phyloP scores from a whole-genome alignment of 2,797 vertebrate species.

The Spondyliosoma cantharus region DNA sequence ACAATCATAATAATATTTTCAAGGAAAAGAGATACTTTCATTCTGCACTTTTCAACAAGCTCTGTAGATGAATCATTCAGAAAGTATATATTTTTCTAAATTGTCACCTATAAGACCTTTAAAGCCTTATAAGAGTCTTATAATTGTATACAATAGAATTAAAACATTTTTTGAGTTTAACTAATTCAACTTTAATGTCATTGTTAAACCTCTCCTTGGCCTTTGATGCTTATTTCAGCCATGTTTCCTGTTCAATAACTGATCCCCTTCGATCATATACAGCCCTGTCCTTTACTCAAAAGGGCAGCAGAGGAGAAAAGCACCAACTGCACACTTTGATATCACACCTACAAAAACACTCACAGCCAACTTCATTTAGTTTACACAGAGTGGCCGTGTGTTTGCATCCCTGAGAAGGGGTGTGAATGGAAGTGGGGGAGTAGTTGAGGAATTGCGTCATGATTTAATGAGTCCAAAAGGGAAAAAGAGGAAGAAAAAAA shows the following conservation, averaged over 20 bases:
- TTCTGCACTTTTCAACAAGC: too few species aligned
- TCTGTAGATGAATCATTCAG: too few species aligned
- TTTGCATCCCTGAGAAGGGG: slow-evolving; percentile 40
- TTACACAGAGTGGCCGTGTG: slow-evolving; percentile 52
- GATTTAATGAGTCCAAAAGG: slow-evolving; percentile 22
- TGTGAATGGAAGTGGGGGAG: slow-evolving; percentile 27
- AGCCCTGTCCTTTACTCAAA: slow-evolving; percentile 4
- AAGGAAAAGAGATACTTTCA: too few species aligned
- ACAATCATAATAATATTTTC: too few species aligned
- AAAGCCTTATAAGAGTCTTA: too few species aligned
- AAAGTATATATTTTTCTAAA: too few species aligned
- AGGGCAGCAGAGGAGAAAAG: slow-evolving; percentile 36
- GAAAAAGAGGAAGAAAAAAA: background rate
- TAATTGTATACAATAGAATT: too few species aligned
- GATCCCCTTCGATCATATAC: slow-evolving; percentile 3
- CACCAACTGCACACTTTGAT: slow-evolving; percentile 41
- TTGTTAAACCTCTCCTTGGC: too few species aligned
- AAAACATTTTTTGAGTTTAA: too few species aligned
- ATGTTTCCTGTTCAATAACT: slow-evolving; percentile 30
- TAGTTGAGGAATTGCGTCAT: slow-evolving; percentile 35
- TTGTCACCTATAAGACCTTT: too few species aligned
- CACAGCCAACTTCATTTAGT: slow-evolving; percentile 48
- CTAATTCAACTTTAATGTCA: too few species aligned
- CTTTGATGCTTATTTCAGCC: slow-evolving; percentile 7
- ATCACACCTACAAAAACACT: slow-evolving; percentile 48